Evolutionary conservation across 2,797 vertebrate genomes (phyloP).

Genomic region (Semaprochilodus insignis): DNA sequence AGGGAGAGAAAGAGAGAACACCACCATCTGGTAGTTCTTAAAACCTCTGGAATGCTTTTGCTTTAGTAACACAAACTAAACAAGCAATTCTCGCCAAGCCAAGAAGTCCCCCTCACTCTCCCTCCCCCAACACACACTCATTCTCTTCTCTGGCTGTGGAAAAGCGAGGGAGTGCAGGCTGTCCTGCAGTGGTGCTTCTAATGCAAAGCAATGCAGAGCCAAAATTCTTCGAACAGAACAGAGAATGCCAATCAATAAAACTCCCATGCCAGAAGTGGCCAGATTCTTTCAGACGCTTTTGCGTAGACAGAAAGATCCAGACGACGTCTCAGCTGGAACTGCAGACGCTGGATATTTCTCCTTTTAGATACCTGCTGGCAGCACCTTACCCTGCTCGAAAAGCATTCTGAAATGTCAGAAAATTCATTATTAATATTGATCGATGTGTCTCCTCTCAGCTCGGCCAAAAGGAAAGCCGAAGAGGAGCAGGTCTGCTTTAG

Average conservation of each 20-base stretch:
- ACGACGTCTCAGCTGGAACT: neutral
- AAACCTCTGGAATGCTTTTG: slow-evolving; percentile 88
- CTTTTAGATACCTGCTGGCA: slow-evolving; percentile 57
- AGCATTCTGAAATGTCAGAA: slow-evolving; percentile 56
- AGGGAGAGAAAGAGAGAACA: slow-evolving; percentile 51
- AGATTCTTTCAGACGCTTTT: neutral
- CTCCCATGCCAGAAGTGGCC: neutral
- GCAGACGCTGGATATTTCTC: slow-evolving; percentile 44
- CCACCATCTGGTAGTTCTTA: slow-evolving; percentile 87
- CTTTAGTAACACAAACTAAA: slow-evolving; percentile 88
- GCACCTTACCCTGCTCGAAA: slow-evolving; percentile 51
- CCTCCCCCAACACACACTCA: slow-evolving; percentile 56
- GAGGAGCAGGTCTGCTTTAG: slow-evolving; percentile 19
- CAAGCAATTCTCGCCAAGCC: slow-evolving; percentile 77
- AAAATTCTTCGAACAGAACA: neutral
- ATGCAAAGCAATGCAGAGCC: slow-evolving; percentile 25
- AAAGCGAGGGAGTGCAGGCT: slow-evolving; percentile 36
- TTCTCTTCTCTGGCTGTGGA: slow-evolving; percentile 49
- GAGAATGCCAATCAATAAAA: slow-evolving; percentile 23
- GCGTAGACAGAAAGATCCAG: slow-evolving; percentile 7
- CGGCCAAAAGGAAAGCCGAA: slow-evolving; percentile 4
- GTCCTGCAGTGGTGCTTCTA: slow-evolving; percentile 37
- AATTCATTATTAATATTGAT: slow-evolving; percentile 63
- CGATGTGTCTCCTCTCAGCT: slow-evolving; percentile 64
- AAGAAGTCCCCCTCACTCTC: slow-evolving; percentile 58